Conservation (phyloP, 2,888 invertebrate genomes). For the Pachydiplax longipennis region DNA sequence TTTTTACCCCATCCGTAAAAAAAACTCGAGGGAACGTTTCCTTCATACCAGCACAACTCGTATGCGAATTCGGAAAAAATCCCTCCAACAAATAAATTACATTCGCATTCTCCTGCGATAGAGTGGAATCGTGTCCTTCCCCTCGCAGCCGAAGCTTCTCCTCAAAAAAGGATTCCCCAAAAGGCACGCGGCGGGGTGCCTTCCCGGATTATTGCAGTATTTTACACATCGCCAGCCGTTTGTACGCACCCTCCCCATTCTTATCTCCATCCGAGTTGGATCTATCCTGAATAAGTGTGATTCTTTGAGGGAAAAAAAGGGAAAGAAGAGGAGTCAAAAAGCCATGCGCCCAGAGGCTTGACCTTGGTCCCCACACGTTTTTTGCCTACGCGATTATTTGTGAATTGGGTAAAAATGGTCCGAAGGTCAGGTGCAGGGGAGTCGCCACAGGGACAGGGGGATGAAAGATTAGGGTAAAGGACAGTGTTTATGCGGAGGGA, state of each 20-base stretch:
- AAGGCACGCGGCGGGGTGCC: constrained; percentile 35
- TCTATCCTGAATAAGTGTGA: neutral
- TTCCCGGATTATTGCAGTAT: constrained; percentile 6
- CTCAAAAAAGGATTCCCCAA: neutral
- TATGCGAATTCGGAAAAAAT: neutral
- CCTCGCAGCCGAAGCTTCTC: neutral
- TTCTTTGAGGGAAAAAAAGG: neutral
- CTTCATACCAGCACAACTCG: no score
- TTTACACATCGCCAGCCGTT: neutral
- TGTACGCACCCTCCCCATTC: neutral
- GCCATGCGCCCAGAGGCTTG: constrained; percentile 4
- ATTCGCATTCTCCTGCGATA: neutral
- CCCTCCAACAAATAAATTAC: neutral
- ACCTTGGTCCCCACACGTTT: neutral
- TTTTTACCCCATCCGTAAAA: no score
- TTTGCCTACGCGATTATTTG: constrained; percentile 18
- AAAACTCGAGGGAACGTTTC: no score
- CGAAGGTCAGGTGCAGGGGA: neutral
- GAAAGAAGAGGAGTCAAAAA: neutral
- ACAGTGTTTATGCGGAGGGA: neutral
- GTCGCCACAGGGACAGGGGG: neutral
- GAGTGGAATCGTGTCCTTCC: neutral
- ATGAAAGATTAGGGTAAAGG: neutral
- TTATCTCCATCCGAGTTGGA: neutral
- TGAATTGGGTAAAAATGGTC: constrained; percentile 13